A percentile compares a stretch with the other conserved stretches of the same genome.
phyloP scores from a whole-genome alignment of 2,797 vertebrate species.

The Lagorchestes hirsutus region DNA sequence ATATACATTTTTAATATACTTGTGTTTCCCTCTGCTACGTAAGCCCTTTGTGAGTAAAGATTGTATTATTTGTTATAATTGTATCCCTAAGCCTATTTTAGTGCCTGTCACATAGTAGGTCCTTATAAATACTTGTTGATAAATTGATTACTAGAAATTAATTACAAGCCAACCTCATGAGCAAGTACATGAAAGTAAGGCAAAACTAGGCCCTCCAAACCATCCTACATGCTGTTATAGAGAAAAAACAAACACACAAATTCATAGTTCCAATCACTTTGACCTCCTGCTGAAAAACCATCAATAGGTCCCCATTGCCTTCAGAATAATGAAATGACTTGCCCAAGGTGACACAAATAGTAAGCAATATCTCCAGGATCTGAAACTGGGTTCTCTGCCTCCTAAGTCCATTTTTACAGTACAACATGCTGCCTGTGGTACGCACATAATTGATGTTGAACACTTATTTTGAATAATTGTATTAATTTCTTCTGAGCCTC shows the following conservation, averaged over 20 bases:
- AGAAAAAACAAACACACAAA: not conserved
- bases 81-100: not conserved
- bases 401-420: not conserved
- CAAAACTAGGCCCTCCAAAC: not conserved
- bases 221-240: not conserved
- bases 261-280: not conserved
- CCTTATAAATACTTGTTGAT: not conserved
- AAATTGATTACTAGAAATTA: not conserved
- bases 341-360: not conserved
- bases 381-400: not conserved
- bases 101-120: not conserved
- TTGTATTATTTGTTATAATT: not conserved
- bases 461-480: not conserved
- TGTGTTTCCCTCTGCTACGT: not conserved
- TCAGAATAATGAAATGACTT: not conserved
- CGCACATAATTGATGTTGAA: not conserved
- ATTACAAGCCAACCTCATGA: not conserved
- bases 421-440: not conserved
- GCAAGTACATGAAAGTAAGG: not conserved
- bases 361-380: not conserved
- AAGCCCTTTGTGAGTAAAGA: not conserved
- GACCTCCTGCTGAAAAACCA: not conserved
- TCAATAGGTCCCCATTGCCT: not conserved
- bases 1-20: not conserved
- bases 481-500: not conserved